Evolutionary conservation across 2,888 invertebrate species (phyloP).

Genomic region (Caenorhabditis sp.): DNA sequence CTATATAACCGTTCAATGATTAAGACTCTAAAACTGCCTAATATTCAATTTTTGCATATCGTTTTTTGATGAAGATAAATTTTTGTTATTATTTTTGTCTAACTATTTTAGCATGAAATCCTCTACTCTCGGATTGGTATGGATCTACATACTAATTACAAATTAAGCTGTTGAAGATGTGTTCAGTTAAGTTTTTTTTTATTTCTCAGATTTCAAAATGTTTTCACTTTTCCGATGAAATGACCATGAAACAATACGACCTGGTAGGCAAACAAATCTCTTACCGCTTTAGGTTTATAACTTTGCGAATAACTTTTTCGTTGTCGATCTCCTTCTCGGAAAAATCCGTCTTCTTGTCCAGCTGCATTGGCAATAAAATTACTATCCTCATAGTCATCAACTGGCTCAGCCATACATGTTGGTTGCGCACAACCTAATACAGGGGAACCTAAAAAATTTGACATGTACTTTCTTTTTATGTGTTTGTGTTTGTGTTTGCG

Average conservation of each 20-base stretch:
- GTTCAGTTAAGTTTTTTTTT: background rate
- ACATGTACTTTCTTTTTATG: too few species aligned
- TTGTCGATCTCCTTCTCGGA: slow-evolving; percentile 66
- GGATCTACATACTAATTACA: too few species aligned
- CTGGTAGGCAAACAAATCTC: background rate
- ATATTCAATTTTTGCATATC: too few species aligned
- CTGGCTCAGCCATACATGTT: slow-evolving; percentile 61
- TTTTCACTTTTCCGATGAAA: too few species aligned
- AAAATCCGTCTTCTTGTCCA: slow-evolving; percentile 66
- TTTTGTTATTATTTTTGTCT: too few species aligned
- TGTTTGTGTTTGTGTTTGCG: background rate
- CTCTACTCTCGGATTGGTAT: too few species aligned
- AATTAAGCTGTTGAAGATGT: too few species aligned
- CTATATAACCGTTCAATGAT: too few species aligned
- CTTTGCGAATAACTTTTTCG: slow-evolving; percentile 53
- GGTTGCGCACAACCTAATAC: slow-evolving; percentile 70
- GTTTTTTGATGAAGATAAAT: too few species aligned
- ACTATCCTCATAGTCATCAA: slow-evolving; percentile 64
- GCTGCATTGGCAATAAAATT: slow-evolving; percentile 59
- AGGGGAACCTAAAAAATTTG: slow-evolving; percentile 45
- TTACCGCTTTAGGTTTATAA: slow-evolving; percentile 63
- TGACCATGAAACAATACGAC: background rate
- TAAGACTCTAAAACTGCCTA: too few species aligned
- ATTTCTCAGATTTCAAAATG: background rate
- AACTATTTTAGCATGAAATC: too few species aligned